Percentiles rank a stretch among this genome's conserved stretches.
These are phyloP conservation scores for Cyphomyrus plagiostoma DNA, from an alignment of 2,113 vertebrate species.

Conservation along the genomic window DNA sequence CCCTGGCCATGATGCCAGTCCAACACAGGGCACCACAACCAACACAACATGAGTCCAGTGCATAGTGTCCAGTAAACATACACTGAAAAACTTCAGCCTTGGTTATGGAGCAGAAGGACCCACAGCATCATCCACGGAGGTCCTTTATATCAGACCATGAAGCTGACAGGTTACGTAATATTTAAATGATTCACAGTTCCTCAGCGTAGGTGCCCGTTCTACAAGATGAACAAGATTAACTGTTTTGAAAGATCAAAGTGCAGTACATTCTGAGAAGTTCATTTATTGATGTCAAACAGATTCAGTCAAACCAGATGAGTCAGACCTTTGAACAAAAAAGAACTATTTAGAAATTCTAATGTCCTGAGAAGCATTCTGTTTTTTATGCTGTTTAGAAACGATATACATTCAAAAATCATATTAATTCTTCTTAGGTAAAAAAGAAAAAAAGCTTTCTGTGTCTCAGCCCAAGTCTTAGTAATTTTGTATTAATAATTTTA, in stretches of 20 bases:
- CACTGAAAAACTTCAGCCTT: background rate
- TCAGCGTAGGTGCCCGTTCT: background rate
- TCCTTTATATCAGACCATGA: background rate
- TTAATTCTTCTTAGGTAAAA: background rate
- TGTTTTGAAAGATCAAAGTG: background rate
- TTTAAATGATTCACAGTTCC: background rate
- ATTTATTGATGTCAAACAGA: conserved; percentile 6
- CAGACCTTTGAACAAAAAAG: background rate
- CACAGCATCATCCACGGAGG: background rate
- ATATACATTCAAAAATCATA: background rate
- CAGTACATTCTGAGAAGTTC: background rate
- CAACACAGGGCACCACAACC: background rate
- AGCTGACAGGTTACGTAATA: background rate
- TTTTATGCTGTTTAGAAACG: background rate
- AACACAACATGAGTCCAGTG: background rate
- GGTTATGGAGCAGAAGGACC: background rate
- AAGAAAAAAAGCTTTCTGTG: background rate
- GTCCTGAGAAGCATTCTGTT: background rate
- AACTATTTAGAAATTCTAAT: background rate
- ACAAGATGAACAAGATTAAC: background rate
- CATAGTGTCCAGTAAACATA: background rate
- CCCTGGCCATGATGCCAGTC: background rate
- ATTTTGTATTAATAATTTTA: background rate
- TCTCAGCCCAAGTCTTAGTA: background rate
- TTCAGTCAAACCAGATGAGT: conserved; percentile 8